Evolutionary conservation across 2,888 invertebrate species (phyloP).

Genomic region (Sphaerophoria taeniata): DNA sequence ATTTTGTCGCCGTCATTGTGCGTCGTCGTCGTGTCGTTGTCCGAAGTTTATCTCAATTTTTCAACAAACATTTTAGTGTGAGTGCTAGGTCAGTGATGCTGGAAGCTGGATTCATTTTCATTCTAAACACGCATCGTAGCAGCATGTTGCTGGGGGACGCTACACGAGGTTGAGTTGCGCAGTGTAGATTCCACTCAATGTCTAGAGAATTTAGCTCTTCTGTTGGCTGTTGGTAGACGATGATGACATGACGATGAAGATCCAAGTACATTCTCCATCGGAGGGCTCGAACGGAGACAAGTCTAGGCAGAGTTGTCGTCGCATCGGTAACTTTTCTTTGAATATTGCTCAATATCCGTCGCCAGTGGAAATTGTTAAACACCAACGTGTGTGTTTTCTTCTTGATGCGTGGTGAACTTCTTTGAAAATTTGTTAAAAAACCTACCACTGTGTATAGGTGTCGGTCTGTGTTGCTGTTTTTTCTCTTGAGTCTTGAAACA

Average conservation of each 20-base stretch:
- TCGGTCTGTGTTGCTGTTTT: too few relatives aligned
- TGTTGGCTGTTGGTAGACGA: not conserved
- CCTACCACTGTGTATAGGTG: not conserved
- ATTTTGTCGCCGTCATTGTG: not conserved
- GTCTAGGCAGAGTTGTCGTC: conserved; percentile 2
- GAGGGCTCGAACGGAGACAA: conserved; percentile 54
- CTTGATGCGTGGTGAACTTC: conserved; percentile 56
- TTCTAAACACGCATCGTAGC: conserved; percentile 30
- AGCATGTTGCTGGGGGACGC: conserved; percentile 58
- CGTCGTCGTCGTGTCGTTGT: too few relatives aligned
- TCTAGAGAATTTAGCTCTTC: not conserved
- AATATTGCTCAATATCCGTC: conserved; percentile 22
- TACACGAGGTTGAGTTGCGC: conserved; percentile 51
- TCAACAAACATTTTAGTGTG: not conserved
- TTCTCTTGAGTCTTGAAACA: too few relatives aligned
- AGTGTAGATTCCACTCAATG: conserved; percentile 44
- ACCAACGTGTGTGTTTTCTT: conserved; percentile 25
- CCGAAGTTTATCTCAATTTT: not conserved
- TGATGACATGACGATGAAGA: conserved; percentile 16
- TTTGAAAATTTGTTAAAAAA: conserved; percentile 14
- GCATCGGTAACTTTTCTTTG: not conserved
- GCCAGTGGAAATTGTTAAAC: conserved; percentile 24
- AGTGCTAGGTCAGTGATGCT: too few relatives aligned
- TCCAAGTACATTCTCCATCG: conserved; percentile 65
- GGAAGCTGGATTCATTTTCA: not conserved